A percentile compares a stretch with the other conserved stretches of the same genome.
phyloP scores from a whole-genome alignment of 2,113 vertebrate species.

The Heloderma charlesbogerti region DNA sequence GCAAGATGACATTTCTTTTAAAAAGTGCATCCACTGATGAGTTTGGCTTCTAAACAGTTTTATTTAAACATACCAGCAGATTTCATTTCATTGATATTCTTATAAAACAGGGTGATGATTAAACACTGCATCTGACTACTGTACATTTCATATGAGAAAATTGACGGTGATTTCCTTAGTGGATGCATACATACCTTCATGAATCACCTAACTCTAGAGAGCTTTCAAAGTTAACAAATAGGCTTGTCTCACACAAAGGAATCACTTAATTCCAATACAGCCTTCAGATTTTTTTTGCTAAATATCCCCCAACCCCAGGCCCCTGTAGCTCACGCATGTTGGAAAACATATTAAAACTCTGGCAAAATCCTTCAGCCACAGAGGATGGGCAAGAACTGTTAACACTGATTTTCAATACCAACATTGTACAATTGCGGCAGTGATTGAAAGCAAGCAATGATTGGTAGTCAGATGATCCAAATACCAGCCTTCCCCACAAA shows the following conservation, averaged over 20 bases:
- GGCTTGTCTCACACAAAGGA: constrained; percentile 35
- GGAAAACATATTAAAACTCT: constrained; percentile 19
- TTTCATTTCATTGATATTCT: constrained; percentile 75
- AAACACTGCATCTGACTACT: constrained; percentile 64
- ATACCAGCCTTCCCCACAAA: not conserved
- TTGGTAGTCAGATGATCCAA: not conserved
- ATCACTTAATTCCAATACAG: constrained; percentile 37
- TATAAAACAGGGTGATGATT: constrained; percentile 69
- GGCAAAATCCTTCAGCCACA: constrained; percentile 21
- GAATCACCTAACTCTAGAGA: constrained; percentile 47
- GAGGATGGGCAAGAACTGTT: not conserved
- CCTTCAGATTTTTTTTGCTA: not conserved
- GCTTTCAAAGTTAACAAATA: constrained; percentile 62
- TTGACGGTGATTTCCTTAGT: constrained; percentile 52
- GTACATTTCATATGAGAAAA: constrained; percentile 60
- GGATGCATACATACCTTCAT: not conserved
- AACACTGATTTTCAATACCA: not conserved
- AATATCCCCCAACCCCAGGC: constrained; percentile 5
- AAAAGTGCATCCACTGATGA: constrained; percentile 65
- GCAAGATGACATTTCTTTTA: constrained; percentile 73
- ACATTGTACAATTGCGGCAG: not conserved
- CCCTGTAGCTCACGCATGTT: not conserved
- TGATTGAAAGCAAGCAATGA: not conserved
- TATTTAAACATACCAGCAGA: constrained; percentile 64
- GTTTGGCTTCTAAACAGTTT: constrained; percentile 73